Percentiles rank a stretch among this genome's conserved stretches.
Evolutionary conservation across 2,888 invertebrate genomes (phyloP).

Genomic region (Erebia epiphron): DNA sequence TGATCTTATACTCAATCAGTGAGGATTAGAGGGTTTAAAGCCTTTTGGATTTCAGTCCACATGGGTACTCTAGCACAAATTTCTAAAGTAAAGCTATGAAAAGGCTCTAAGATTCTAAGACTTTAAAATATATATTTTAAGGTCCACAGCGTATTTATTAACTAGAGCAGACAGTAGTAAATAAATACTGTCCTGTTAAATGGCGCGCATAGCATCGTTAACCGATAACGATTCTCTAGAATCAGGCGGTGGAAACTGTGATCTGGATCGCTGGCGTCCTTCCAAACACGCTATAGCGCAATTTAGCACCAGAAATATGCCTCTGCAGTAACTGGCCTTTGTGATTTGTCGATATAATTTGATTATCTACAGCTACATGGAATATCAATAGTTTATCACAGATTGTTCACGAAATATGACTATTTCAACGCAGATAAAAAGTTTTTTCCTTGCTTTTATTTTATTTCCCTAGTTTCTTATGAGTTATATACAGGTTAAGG

Average conservation of each 20-base stretch:
- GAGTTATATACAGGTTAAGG: no score
- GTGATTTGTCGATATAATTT: conserved; percentile 39
- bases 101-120: no score
- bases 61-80: no score
- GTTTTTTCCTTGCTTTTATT: not conserved
- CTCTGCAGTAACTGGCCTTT: conserved; percentile 45
- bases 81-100: no score
- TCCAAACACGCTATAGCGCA: conserved; percentile 68
- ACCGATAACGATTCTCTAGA: conserved; percentile 37
- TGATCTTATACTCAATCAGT: no score
- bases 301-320: conserved; percentile 59
- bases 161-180: conserved; percentile 4
- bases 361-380: not conserved
- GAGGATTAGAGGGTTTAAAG: no score
- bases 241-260: conserved; percentile 48
- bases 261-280: conserved; percentile 57
- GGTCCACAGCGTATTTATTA: no score
- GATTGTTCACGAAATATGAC: not conserved
- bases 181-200: conserved; percentile 22
- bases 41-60: no score
- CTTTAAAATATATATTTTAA: not conserved
- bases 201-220: conserved; percentile 31
- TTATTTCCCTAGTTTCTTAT: no score
- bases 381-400: not conserved
- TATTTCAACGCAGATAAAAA: not conserved